phyloP scores from a whole-genome alignment of 2,797 vertebrate genomes.

The Saxicola maurus region DNA sequence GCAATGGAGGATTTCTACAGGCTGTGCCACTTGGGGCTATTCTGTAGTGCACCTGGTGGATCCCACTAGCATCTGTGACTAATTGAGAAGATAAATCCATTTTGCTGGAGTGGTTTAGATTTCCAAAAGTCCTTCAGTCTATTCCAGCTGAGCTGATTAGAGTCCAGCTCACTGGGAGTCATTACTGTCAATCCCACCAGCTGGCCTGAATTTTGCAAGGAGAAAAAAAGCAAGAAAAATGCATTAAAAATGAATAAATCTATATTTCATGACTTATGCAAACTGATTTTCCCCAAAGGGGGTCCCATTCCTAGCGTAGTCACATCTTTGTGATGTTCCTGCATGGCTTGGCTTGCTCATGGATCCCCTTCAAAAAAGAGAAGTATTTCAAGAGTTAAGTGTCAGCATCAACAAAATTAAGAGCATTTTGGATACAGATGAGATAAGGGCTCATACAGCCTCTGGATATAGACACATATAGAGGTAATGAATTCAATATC shows the following conservation, averaged over 20 bases:
- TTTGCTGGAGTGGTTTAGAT: conserved; percentile 44
- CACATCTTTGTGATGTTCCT: conserved; percentile 2
- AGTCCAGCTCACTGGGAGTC: conserved; percentile 62
- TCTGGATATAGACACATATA: conserved; percentile 50
- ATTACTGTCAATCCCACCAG: conserved; percentile 60
- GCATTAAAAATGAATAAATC: conserved; percentile 49
- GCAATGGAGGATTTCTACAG: neutral
- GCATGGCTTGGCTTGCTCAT: neutral
- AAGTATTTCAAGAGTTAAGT: conserved; percentile 36
- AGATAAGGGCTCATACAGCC: conserved; percentile 39
- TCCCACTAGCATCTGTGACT: conserved; percentile 42
- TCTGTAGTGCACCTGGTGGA: conserved; percentile 35
- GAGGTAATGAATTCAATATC: conserved; percentile 56
- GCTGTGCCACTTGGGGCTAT: neutral
- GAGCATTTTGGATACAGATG: conserved; percentile 9
- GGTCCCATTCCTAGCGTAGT: neutral
- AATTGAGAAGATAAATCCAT: conserved; percentile 60
- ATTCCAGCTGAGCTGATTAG: conserved; percentile 58
- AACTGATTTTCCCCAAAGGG: neutral
- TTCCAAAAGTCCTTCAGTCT: conserved; percentile 51
- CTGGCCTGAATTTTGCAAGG: conserved; percentile 48
- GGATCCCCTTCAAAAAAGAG: neutral
- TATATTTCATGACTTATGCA: conserved; percentile 36
- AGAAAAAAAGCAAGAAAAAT: conserved; percentile 29
- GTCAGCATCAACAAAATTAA: conserved; percentile 43